A percentile compares a stretch with the other conserved stretches of the same genome.
These are phyloP conservation scores for Plagodis dolabraria DNA, from an alignment of 2,888 invertebrate genomes.

Conservation along the genomic window DNA sequence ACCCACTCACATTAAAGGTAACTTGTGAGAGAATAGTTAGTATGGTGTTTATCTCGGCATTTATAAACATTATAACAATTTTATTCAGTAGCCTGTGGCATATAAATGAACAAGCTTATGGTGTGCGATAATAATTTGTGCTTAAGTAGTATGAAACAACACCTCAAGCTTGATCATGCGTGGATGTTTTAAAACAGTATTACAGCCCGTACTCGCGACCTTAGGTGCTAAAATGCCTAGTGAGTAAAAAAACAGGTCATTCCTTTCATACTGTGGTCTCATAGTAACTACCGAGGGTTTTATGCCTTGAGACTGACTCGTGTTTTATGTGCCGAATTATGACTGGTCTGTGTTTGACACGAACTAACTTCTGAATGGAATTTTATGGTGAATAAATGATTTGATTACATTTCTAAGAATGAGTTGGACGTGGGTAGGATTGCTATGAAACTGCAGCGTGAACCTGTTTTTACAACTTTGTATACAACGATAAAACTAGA, in stretches of 20 bases:
- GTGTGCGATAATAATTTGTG: no score
- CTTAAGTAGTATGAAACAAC: neutral
- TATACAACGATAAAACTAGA: conserved; percentile 26
- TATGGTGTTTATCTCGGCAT: no score
- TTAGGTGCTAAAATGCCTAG: conserved; percentile 39
- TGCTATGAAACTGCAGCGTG: conserved; percentile 51
- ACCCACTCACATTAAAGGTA: no score
- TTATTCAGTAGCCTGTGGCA: no score
- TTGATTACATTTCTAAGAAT: neutral
- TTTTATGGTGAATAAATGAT: conserved; percentile 12
- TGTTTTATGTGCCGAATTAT: conserved; percentile 1
- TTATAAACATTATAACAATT: no score
- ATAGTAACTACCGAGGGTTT: conserved; percentile 52
- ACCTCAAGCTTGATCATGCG: neutral
- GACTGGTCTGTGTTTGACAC: conserved; percentile 10
- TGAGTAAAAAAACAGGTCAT: conserved; percentile 55
- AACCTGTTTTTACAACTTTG: conserved; percentile 23
- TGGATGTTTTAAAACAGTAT: neutral
- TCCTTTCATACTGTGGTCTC: conserved; percentile 48
- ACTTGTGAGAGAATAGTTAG: no score
- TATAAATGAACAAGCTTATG: no score
- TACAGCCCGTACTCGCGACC: no score
- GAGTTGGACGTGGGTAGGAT: conserved; percentile 17
- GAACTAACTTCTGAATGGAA: conserved; percentile 1
- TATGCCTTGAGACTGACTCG: conserved; percentile 41